Conservation (phyloP, 2,113 vertebrate species). For the Motacilla alba region DNA sequence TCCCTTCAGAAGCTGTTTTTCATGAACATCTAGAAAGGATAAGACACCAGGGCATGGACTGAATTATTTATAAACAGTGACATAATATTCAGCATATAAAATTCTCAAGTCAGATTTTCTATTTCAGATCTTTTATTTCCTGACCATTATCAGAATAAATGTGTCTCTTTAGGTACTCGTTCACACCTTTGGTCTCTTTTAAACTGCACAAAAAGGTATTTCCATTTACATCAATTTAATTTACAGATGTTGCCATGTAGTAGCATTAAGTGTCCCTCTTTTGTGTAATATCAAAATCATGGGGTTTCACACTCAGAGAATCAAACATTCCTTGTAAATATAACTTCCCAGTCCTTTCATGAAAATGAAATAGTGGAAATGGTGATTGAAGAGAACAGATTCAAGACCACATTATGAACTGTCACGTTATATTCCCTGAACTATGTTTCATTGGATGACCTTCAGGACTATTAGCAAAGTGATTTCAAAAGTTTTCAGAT, state of each 20-base stretch:
- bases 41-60: not conserved
- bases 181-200: not conserved
- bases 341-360: not conserved
- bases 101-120: not conserved
- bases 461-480: not conserved
- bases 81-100: not conserved
- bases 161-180: not conserved
- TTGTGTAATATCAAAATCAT: not conserved
- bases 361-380: not conserved
- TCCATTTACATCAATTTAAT: not conserved
- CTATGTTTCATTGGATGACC: not conserved
- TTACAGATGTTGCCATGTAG: not conserved
- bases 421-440: not conserved
- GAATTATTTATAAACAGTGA: not conserved
- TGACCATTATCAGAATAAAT: not conserved
- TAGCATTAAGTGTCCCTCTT: not conserved
- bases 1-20: not conserved
- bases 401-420: not conserved
- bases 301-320: not conserved
- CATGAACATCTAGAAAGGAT: not conserved
- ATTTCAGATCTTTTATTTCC: not conserved
- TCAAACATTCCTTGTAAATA: not conserved
- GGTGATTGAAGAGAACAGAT: not conserved
- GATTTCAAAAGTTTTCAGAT: slow-evolving; percentile 10
- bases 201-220: not conserved